A percentile compares a stretch with the other conserved stretches of the same genome.
Conservation (phyloP, 2,888 invertebrate species). For the Habroteleia sp. region DNA sequence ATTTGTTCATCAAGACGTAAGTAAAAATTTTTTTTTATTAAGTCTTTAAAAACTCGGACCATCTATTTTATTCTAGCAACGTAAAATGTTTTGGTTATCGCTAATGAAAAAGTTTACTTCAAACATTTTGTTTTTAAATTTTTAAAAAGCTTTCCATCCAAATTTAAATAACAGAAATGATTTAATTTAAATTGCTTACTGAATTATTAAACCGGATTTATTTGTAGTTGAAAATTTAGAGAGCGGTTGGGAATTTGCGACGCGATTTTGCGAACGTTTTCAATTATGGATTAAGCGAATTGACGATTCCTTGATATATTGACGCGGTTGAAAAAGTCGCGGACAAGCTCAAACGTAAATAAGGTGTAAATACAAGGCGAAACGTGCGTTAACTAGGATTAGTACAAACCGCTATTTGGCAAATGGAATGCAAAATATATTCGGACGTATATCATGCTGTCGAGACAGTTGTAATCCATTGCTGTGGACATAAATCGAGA, state of each 20-base stretch:
- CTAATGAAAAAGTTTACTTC: too few relatives aligned
- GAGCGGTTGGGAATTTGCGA: neutral
- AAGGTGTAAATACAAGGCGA: conserved; percentile 67
- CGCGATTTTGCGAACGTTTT: conserved; percentile 10
- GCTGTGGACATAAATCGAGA: conserved; percentile 71
- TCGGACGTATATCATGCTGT: conserved; percentile 71
- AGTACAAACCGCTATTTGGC: conserved; percentile 66
- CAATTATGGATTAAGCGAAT: conserved; percentile 28
- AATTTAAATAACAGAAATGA: too few relatives aligned
- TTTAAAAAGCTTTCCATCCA: too few relatives aligned
- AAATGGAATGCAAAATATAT: conserved; percentile 74
- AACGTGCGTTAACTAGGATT: conserved; percentile 69
- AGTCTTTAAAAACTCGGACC: too few relatives aligned
- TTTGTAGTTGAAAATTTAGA: too few relatives aligned
- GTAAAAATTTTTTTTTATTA: too few relatives aligned
- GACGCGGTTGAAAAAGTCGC: conserved; percentile 38
- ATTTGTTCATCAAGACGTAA: too few relatives aligned
- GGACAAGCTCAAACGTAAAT: conserved; percentile 66
- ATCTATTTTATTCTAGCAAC: too few relatives aligned
- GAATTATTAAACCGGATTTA: too few relatives aligned
- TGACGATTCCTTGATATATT: conserved; percentile 41
- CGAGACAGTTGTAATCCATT: conserved; percentile 73
- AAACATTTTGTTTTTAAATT: too few relatives aligned
- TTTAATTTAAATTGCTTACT: too few relatives aligned
- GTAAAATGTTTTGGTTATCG: too few relatives aligned